Conservation (phyloP, 2,888 invertebrate species). For the Lochmaea crataegi region DNA sequence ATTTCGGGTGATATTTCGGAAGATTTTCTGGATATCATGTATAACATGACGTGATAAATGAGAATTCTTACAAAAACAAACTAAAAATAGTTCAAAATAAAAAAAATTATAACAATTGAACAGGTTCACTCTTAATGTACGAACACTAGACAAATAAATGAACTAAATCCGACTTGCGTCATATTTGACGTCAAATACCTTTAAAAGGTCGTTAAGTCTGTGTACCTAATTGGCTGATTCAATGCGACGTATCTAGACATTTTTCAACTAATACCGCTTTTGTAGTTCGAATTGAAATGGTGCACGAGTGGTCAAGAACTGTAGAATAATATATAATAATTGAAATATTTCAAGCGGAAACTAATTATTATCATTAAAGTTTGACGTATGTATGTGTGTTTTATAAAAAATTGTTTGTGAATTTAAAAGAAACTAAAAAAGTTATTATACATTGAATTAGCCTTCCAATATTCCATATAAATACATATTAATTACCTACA, state of each 20-base stretch:
- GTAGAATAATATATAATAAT: not conserved
- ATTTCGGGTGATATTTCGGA: no score
- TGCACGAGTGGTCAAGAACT: not conserved
- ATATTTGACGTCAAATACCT: constrained; percentile 56
- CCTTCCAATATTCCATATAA: no score
- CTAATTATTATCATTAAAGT: no score
- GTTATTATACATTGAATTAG: no score
- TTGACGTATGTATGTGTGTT: no score
- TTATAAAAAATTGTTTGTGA: no score
- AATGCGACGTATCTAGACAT: not conserved
- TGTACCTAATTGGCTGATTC: constrained; percentile 13
- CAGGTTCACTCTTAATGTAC: constrained; percentile 27
- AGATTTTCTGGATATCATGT: not conserved
- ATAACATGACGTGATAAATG: not conserved
- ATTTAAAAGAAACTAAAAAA: no score
- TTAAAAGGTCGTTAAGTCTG: constrained; percentile 56
- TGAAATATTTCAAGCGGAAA: no score
- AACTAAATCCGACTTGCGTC: constrained; percentile 49
- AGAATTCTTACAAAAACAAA: not conserved
- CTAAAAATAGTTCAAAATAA: constrained; percentile 26
- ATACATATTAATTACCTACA: no score
- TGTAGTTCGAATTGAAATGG: not conserved
- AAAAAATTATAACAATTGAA: constrained; percentile 29
- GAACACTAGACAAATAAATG: constrained; percentile 23
- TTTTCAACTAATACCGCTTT: not conserved